phyloP scores from a whole-genome alignment of 23 tunicate genomes.

The Diplosoma virens region DNA sequence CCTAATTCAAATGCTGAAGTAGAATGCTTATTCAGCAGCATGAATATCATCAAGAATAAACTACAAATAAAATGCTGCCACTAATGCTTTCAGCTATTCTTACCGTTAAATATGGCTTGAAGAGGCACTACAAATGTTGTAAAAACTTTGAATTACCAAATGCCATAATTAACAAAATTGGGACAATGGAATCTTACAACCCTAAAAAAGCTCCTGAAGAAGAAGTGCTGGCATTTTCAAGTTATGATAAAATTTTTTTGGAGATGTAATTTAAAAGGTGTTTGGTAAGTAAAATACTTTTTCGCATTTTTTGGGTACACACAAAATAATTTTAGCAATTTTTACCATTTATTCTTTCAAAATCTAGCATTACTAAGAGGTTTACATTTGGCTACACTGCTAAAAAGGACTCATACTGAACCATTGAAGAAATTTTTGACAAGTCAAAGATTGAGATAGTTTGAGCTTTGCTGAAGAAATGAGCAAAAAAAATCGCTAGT shows the following conservation, averaged over 20 bases:
- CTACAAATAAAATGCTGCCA: background rate
- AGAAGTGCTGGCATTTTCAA: too few species aligned
- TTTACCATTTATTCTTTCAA: background rate
- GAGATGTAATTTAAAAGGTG: background rate
- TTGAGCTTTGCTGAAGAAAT: too few species aligned
- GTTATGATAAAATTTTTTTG: background rate
- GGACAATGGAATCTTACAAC: too few species aligned
- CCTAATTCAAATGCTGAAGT: background rate
- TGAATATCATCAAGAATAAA: background rate
- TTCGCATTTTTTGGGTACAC: background rate
- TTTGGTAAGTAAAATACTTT: background rate
- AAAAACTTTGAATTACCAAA: too few species aligned
- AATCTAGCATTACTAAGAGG: background rate
- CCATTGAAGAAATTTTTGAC: too few species aligned
- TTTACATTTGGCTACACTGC: background rate
- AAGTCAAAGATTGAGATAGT: too few species aligned
- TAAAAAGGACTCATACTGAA: too few species aligned
- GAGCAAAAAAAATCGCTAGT: too few species aligned
- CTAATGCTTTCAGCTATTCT: slow-evolving; percentile 30
- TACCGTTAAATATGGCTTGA: slow-evolving; percentile 8
- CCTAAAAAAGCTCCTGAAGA: too few species aligned
- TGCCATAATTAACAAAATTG: too few species aligned
- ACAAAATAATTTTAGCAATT: background rate
- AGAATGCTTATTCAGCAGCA: background rate
- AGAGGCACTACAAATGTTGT: too few species aligned